Conservation (phyloP, 2,113 vertebrate species). For the Ptilorrhoa leucosticta region DNA sequence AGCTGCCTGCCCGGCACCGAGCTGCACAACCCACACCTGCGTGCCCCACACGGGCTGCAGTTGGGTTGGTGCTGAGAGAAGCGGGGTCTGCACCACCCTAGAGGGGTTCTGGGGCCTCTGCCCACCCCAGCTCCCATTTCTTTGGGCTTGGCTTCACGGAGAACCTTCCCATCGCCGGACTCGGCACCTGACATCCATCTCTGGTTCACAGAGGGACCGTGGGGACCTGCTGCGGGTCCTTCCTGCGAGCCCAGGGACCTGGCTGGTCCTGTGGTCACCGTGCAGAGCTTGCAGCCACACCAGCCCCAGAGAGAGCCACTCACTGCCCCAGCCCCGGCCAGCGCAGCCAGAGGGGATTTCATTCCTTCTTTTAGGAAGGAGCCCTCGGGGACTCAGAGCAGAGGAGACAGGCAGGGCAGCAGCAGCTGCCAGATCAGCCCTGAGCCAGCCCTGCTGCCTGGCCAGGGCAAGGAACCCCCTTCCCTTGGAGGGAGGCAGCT, state of each 20-base stretch:
- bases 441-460: background rate
- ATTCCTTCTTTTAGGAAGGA: background rate
- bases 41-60: fast-evolving
- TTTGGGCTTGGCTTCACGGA: background rate
- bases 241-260: background rate
- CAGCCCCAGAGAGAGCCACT: background rate
- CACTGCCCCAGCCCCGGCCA: fast-evolving
- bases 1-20: background rate
- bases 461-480: background rate
- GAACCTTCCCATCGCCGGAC: background rate
- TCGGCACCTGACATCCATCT: background rate
- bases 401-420: background rate
- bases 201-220: fast-evolving
- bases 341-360: background rate
- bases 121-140: background rate
- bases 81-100: background rate
- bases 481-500: background rate
- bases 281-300: background rate
- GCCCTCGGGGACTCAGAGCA: too few species aligned
- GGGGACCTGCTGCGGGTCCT: background rate
- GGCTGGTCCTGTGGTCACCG: background rate
- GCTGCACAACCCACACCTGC: background rate
- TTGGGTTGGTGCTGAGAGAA: background rate
- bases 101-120: background rate
- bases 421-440: background rate